phyloP scores from a whole-genome alignment of 1,140 invertebrate genomes.

The Venturia canescens region DNA sequence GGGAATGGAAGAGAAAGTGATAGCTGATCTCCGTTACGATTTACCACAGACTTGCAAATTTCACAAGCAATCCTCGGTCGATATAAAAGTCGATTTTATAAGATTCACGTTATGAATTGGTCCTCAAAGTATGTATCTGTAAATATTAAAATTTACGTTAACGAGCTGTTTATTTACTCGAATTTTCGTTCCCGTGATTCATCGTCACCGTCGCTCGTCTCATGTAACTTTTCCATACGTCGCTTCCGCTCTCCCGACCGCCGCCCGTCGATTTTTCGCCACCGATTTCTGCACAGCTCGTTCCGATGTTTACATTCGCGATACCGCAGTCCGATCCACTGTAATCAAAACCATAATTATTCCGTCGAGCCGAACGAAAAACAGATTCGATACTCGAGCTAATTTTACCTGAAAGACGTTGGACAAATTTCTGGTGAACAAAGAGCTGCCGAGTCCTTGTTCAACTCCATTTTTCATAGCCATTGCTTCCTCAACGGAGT shows the following conservation, averaged over 20 bases:
- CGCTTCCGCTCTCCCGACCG: conserved; percentile 97
- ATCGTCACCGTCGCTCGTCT: conserved; percentile 96
- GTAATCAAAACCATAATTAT: conserved; percentile 63
- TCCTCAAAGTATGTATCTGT: neutral
- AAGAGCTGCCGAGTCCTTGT: conserved; percentile 96
- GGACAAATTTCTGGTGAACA: conserved; percentile 94
- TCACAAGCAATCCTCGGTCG: conserved; percentile 91
- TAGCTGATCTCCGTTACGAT: conserved; percentile 93
- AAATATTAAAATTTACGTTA: conserved; percentile 13
- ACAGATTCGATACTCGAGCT: conserved; percentile 44
- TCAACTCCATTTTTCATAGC: conserved; percentile 96
- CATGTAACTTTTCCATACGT: conserved; percentile 99
- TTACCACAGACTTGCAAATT: conserved; percentile 92
- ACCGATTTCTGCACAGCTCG: conserved; percentile 98
- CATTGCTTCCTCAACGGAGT: conserved; percentile 94
- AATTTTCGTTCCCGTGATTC: conserved; percentile 97
- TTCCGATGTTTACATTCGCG: too few relatives aligned
- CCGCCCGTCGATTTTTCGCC: conserved; percentile 98
- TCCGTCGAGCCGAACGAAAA: neutral
- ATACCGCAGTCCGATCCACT: conserved; percentile 99
- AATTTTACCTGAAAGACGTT: conserved; percentile 91
- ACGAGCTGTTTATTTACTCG: conserved; percentile 78
- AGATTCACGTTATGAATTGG: conserved; percentile 76
- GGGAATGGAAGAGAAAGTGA: too few relatives aligned
- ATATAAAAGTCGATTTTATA: too few relatives aligned